These are phyloP conservation scores for Cistogaster globosa DNA, from an alignment of 2,888 invertebrate species.

Conservation along the genomic window DNA sequence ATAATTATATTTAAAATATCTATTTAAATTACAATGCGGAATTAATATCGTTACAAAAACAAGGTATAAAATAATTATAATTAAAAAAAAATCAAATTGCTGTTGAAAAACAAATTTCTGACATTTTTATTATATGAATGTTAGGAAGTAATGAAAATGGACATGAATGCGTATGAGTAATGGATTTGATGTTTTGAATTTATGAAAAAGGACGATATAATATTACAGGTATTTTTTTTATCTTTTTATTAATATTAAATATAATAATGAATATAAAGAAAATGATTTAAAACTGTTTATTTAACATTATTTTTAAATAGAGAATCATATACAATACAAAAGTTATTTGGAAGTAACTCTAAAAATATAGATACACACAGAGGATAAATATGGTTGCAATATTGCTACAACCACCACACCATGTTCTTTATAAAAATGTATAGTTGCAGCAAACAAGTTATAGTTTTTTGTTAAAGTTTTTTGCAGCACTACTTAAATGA, in stretches of 20 bases:
- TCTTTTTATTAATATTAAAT: background rate
- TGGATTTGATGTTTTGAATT: background rate
- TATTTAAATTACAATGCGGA: constrained; percentile 42
- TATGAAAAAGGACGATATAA: background rate
- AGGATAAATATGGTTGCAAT: no score
- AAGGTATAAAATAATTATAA: constrained; percentile 22
- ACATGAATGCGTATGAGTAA: background rate
- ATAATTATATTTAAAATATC: constrained; percentile 45
- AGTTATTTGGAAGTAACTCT: no score
- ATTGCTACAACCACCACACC: no score
- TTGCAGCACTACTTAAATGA: no score
- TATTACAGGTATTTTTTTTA: background rate
- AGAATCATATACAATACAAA: background rate
- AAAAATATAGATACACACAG: background rate
- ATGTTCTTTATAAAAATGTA: no score
- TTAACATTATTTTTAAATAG: background rate
- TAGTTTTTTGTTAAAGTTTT: no score
- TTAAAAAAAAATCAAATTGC: background rate
- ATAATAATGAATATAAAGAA: background rate
- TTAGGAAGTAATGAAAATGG: background rate
- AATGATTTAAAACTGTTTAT: no score
- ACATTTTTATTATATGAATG: background rate
- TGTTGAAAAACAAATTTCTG: background rate
- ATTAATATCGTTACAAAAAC: constrained; percentile 28
- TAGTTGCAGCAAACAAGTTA: no score